These are phyloP conservation scores for Malacoraja senta DNA, from an alignment of 2,797 vertebrate genomes.

Conservation along the genomic window DNA sequence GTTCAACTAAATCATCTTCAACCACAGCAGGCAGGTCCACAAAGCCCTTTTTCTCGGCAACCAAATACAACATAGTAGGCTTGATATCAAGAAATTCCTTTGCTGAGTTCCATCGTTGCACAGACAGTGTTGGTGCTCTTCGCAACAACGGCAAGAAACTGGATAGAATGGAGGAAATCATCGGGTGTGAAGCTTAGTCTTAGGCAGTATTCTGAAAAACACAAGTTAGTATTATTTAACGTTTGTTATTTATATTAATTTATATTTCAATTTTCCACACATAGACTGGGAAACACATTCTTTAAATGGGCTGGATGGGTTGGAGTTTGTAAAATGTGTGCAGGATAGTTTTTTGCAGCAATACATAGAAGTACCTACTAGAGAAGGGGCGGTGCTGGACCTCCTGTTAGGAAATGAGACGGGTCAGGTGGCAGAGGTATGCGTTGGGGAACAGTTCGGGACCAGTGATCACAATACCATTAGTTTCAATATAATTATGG, in stretches of 20 bases:
- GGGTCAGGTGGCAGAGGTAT: too few species aligned
- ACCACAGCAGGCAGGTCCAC: slow-evolving; percentile 57
- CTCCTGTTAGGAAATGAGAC: too few species aligned
- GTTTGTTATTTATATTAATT: background rate
- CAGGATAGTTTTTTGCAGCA: too few species aligned
- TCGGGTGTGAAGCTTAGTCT: background rate
- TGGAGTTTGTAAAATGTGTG: too few species aligned
- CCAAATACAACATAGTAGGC: slow-evolving; percentile 40
- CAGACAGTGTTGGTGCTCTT: slow-evolving; percentile 44
- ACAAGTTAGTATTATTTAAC: background rate
- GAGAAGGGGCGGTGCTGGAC: too few species aligned
- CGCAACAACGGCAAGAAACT: background rate
- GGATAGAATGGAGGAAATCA: background rate
- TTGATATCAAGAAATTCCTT: slow-evolving; percentile 31
- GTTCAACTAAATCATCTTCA: slow-evolving; percentile 78
- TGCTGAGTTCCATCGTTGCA: slow-evolving; percentile 30
- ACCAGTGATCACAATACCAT: too few species aligned
- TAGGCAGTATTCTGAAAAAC: slow-evolving; percentile 18
- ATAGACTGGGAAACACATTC: too few species aligned
- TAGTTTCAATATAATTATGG: too few species aligned
- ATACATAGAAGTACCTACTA: too few species aligned
- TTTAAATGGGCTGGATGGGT: too few species aligned
- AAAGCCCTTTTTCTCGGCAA: slow-evolving; percentile 60
- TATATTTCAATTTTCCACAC: too few species aligned
- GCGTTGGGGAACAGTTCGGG: too few species aligned